Evolutionary conservation across 2,888 invertebrate genomes (phyloP), one percentile per base, ranked within the genome.

Genomic region (Steinernema carpocapsae): DNA sequence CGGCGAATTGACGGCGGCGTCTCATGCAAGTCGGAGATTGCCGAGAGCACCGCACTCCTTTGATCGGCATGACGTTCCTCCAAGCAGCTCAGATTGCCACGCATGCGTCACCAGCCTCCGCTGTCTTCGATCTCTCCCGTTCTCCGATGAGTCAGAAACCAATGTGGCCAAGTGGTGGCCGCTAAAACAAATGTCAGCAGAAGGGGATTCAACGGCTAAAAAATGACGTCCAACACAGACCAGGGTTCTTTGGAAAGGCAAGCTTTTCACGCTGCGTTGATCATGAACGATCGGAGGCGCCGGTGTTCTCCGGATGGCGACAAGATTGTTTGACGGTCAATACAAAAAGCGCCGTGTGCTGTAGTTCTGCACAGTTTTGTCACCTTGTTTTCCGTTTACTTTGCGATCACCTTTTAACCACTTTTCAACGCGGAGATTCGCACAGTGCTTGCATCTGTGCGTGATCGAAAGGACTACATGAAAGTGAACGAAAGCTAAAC

Each of bases 151-250:
- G 12, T 64, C 64, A 64, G 17, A 12, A 37, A 37, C 10, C 32
- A 32, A 4, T 32, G 29, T 64, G 64, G 22, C 37, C 64, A 17
- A 32, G 3, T 19, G 32, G 32, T 37, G 37, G 37, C 10, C 37
- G 29, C 64, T 64, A 64, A 64, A 64, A 64, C 64, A 64, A 64
- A 64, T 64, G 64, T 2, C 37, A 37, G 37, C 37, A 3, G 37
- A 37, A 6, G 37, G 37, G 37, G 37, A 37, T 37, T 37, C 37
- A 10, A 37, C 10, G 37, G 10, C 37, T 10, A 10, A 37, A 37
- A 37, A 37, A 37, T n/a, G n/a, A n/a, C n/a, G n/a, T 6, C 37
- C 37, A 37, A 37, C 37, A 37, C 37, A 6, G 37, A n/a, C n/a
- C n/a, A n/a, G n/a, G n/a, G n/a, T n/a, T n/a, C n/a, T n/a, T n/a